Evolutionary conservation across 2,888 invertebrate species (phyloP).

Genomic region (Autographa pulchrina): DNA sequence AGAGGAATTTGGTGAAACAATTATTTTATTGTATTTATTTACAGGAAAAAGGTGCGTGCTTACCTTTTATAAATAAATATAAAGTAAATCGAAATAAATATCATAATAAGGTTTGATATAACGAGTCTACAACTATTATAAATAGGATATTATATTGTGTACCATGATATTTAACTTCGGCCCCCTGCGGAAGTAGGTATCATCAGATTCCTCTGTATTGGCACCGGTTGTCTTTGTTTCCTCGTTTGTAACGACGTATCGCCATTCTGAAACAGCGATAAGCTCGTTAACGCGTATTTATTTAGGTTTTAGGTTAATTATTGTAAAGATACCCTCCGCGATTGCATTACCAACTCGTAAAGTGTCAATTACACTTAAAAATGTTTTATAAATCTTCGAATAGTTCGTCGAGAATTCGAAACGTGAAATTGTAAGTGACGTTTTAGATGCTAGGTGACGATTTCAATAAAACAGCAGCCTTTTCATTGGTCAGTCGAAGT

Average conservation of each 20-base stretch:
- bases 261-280: constrained; percentile 49
- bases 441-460: constrained; percentile 29
- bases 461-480: constrained; percentile 36
- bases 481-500: constrained; percentile 46
- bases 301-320: constrained; percentile 62
- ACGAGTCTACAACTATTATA: constrained; percentile 47
- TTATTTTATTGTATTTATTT: constrained; percentile 43
- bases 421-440: constrained; percentile 32
- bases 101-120: constrained; percentile 56
- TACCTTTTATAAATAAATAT: constrained; percentile 40
- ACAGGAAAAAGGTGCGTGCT: constrained; percentile 29
- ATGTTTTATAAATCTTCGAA: constrained; percentile 44
- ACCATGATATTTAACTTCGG: constrained; percentile 35
- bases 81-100: constrained; percentile 50
- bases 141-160: constrained; percentile 45
- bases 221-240: constrained; percentile 50
- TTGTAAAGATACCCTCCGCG: constrained; percentile 64
- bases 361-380: constrained; percentile 57
- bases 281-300: constrained; percentile 60
- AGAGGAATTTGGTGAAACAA: constrained; percentile 53
- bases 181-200: constrained; percentile 28
- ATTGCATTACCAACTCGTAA: constrained; percentile 48
- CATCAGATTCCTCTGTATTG: constrained; percentile 48
- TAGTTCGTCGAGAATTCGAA: constrained; percentile 46
- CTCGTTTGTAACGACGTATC: constrained; percentile 55